Evolutionary conservation across 2,888 invertebrate species (phyloP), one percentile per base, ranked within the genome.

Genomic region (Tetragonisca angustula): DNA sequence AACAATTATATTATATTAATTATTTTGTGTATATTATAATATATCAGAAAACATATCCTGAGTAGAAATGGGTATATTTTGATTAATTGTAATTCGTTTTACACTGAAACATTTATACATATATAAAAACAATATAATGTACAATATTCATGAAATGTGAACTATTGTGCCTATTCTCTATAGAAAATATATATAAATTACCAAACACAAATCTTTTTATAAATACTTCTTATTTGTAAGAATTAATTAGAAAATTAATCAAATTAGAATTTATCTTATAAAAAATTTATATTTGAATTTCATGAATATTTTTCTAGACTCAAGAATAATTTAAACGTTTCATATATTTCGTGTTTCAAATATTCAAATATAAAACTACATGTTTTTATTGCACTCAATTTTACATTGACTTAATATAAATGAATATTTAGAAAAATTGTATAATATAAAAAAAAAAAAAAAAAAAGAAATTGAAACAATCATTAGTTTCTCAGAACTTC

Each of bases 351-450:
- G 43, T 43, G 43, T 32, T 36, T 73, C 17, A 54, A 43, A 72
- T 59, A 64, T 54, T 84, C 49, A 56, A 73, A 68, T 54, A 70
- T 65, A 50, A 65, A 79, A 72, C 21, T 36, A 50, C n/a, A 64
- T 65, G 21, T 76, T 71, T 61, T 81, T 74, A 43, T 43, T 76
- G 43, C 78, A 86, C 80, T 86, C 59, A 73, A 80, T 71, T 85
- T 88, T 79, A 88, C 86, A 88, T 85, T 89, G 88, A 84, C 87
- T 86, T 84, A 83, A 84, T 85, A 87, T 80, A 79, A 77, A 80
- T 67, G 21, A 82, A 76, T 49, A 62, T 74, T 76, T 56, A 71
- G 49, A 72, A 85, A 74, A 86, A 81, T 83, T 85, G 88, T 87
- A 85, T 79, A 84, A 78, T 61, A 76, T 2, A 50, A 76, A 70